These are phyloP conservation scores for Laticauda laticaudata DNA, from an alignment of 2,113 vertebrate genomes.

Conservation along the genomic window DNA sequence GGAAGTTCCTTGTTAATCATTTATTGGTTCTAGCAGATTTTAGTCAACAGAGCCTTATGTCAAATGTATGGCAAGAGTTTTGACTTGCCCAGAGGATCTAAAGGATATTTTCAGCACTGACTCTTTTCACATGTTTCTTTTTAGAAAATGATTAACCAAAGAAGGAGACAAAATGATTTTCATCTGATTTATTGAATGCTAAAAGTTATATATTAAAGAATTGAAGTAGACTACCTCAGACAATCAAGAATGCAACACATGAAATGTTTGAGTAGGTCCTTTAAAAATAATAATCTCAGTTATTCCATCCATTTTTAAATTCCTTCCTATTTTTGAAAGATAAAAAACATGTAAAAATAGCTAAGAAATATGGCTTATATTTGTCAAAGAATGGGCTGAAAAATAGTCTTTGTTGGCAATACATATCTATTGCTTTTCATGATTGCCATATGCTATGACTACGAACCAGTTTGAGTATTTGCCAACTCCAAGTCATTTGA, in stretches of 20 bases:
- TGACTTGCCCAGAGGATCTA: conserved; percentile 52
- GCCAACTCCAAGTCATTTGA: neutral
- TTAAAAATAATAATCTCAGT: conserved; percentile 45
- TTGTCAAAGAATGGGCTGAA: neutral
- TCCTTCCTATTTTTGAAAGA: neutral
- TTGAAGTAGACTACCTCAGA: conserved; percentile 52
- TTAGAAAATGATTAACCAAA: conserved; percentile 55
- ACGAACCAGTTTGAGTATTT: neutral
- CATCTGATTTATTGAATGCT: conserved; percentile 49
- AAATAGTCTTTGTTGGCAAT: neutral
- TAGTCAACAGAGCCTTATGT: conserved; percentile 48
- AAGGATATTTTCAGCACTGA: conserved; percentile 46
- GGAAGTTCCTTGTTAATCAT: conserved; percentile 64
- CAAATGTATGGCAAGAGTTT: conserved; percentile 53
- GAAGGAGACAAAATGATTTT: conserved; percentile 42
- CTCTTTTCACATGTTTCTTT: conserved; percentile 50
- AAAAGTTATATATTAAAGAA: conserved; percentile 47
- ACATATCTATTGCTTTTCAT: neutral
- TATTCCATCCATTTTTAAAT: conserved; percentile 25
- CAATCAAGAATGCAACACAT: conserved; percentile 33
- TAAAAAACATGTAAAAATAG: neutral
- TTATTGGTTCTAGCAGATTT: conserved; percentile 58
- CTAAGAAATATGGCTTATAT: neutral
- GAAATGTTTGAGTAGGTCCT: conserved; percentile 49
- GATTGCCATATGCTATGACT: neutral